These are phyloP conservation scores for Argynnis bischoffii DNA, from an alignment of 2,888 invertebrate species.

Conservation along the genomic window DNA sequence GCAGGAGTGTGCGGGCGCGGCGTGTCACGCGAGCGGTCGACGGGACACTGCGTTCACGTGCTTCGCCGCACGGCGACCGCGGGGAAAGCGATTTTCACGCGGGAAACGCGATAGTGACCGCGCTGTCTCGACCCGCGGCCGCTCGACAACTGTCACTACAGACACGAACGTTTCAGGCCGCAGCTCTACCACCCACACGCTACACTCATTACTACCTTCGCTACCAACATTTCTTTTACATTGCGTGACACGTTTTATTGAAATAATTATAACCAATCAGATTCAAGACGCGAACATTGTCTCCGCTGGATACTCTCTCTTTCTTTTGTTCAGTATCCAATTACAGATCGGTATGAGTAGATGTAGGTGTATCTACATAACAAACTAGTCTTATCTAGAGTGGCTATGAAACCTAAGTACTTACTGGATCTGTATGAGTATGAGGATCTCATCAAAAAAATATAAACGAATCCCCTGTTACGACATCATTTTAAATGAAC, in stretches of 20 bases:
- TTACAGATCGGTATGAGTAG: neutral
- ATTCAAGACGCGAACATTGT: slow-evolving; percentile 34
- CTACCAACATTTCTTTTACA: slow-evolving; percentile 40
- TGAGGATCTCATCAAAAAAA: too few relatives aligned
- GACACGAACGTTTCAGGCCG: slow-evolving; percentile 45
- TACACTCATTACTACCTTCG: slow-evolving; percentile 41
- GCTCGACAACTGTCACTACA: slow-evolving; percentile 66
- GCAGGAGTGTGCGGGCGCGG: slow-evolving; percentile 60
- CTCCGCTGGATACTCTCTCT: slow-evolving; percentile 27
- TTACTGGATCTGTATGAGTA: too few relatives aligned
- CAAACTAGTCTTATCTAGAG: neutral
- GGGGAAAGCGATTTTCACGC: slow-evolving; percentile 81
- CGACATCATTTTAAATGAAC: too few relatives aligned
- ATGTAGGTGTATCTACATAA: too few relatives aligned
- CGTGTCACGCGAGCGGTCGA: slow-evolving; percentile 79
- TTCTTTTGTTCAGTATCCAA: slow-evolving; percentile 14
- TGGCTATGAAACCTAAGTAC: neutral
- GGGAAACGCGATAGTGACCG: slow-evolving; percentile 76
- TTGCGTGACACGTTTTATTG: slow-evolving; percentile 41
- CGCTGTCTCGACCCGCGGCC: slow-evolving; percentile 71
- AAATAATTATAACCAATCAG: slow-evolving; percentile 40
- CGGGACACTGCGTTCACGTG: slow-evolving; percentile 81
- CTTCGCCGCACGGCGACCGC: slow-evolving; percentile 63
- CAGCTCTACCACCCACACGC: slow-evolving; percentile 41
- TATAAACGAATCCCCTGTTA: too few relatives aligned